Percentiles rank a stretch among this genome's conserved stretches.
Evolutionary conservation across 2,888 invertebrate genomes (phyloP).

Genomic region (Heteromurus nitidus): DNA sequence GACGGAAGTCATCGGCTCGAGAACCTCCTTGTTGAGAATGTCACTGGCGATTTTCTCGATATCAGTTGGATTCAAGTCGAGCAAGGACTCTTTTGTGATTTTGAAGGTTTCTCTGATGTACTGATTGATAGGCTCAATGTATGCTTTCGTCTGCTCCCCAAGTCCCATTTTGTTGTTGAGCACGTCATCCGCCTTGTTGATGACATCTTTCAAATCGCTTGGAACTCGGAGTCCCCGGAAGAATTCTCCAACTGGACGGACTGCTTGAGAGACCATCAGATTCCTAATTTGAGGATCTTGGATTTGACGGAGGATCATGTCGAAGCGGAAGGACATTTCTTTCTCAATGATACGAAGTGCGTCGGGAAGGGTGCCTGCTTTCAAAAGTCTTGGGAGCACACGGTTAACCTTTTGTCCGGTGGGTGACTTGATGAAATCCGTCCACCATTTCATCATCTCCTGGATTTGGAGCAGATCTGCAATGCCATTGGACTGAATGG

Average conservation of each 20-base stretch:
- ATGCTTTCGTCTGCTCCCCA: constrained; percentile 68
- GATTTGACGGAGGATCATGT: constrained; percentile 68
- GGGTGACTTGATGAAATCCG: constrained; percentile 68
- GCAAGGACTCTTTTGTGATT: constrained; percentile 68
- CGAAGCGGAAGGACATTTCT: constrained; percentile 72
- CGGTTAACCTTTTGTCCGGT: constrained; percentile 69
- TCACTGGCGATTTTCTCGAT: constrained; percentile 72
- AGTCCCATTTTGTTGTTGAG: constrained; percentile 71
- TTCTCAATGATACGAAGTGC: constrained; percentile 71
- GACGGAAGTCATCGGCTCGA: constrained; percentile 67
- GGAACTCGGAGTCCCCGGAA: constrained; percentile 67
- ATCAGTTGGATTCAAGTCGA: constrained; percentile 70
- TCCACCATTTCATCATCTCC: constrained; percentile 68
- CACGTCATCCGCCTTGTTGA: constrained; percentile 69
- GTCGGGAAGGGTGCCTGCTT: constrained; percentile 69
- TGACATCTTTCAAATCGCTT: constrained; percentile 68
- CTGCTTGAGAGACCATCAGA: constrained; percentile 69
- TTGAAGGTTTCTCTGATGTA: constrained; percentile 71
- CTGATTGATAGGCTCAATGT: constrained; percentile 67
- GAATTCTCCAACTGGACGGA: constrained; percentile 71
- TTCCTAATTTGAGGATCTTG: constrained; percentile 67
- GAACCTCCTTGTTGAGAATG: constrained; percentile 71
- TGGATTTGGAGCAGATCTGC: constrained; percentile 69
- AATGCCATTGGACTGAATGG: no score
- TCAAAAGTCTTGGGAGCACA: constrained; percentile 70